Evolutionary conservation across 2,888 invertebrate species (phyloP), one percentile per base, ranked within the genome.

Genomic region (Drosophila leonis): DNA sequence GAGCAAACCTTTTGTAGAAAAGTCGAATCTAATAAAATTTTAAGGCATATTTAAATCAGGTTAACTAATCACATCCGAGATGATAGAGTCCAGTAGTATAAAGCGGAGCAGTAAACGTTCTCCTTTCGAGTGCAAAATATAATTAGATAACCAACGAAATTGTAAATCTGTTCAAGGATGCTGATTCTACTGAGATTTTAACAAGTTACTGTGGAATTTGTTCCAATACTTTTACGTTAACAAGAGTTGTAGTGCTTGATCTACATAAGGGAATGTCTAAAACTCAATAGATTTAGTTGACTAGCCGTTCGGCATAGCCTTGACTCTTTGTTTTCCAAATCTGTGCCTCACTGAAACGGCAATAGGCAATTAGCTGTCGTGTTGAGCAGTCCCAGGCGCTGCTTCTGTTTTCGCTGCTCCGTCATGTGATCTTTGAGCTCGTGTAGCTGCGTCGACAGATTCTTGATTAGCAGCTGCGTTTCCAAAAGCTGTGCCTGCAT

Each of bases 381-480:
- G 93, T 96, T 97, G 54, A 98, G 94, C 76, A 98, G 94, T 66
- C 98, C 98, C 87, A 97, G 95, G 80, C 98, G 95, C 93, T 98
- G 98, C 90, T 98, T 98, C 92, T 98, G 98, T 93, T 98, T 98
- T 68, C 98, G 95, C 92, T 98, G 98, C 93, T 98, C 98, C 29
- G 98, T 97, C 98, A 98, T 98, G 94, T 98, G 98, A 93, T 98
- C 98, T 90, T 97, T 95, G 60, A 98, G 95, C 91, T 98, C 98
- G 68, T 96, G 96, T 75, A 98, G 95, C 92, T 98, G 97, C 65
- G 96, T 96, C 6, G 98, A 97, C 80, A 98, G 94, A 83, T 94
- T 96, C 70, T 96, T 95, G 68, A 96, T 96, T 68, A 98, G 94
- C 71, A 95, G 94, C 92, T 98, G 98, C 39, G 98, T 98, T 57